Evolutionary conservation across 2,888 invertebrate species (phyloP).

Genomic region (Digitonthophagus gazella): DNA sequence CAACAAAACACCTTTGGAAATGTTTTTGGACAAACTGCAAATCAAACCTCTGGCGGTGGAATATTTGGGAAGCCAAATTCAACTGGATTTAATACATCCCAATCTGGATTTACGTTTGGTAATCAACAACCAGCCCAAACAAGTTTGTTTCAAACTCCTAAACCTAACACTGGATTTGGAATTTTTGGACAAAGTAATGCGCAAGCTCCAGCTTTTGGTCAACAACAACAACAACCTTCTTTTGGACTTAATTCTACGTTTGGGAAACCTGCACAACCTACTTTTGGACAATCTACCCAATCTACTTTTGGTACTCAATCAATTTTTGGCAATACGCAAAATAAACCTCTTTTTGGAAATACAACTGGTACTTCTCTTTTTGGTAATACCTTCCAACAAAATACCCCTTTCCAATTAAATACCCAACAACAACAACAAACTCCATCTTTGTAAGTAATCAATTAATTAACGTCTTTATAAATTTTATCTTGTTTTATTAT

Average conservation of each 20-base stretch:
- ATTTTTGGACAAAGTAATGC: slow-evolving; percentile 32
- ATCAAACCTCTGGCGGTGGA: slow-evolving; percentile 42
- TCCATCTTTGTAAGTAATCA: slow-evolving; percentile 36
- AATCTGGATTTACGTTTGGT: slow-evolving; percentile 49
- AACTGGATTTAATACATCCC: slow-evolving; percentile 48
- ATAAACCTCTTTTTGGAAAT: slow-evolving; percentile 52
- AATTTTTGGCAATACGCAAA: slow-evolving; percentile 36
- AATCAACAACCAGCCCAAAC: slow-evolving; percentile 33
- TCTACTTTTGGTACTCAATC: slow-evolving; percentile 31
- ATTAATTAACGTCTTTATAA: neutral
- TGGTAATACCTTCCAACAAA: slow-evolving; percentile 30
- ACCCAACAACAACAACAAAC: slow-evolving; percentile 36
- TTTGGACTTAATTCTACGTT: slow-evolving; percentile 35
- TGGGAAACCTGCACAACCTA: slow-evolving; percentile 39
- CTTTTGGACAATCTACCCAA: slow-evolving; percentile 36
- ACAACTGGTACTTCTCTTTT: slow-evolving; percentile 36
- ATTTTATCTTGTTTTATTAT: neutral
- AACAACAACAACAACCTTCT: slow-evolving; percentile 44
- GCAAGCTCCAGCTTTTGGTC: slow-evolving; percentile 43
- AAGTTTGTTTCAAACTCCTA: slow-evolving; percentile 24
- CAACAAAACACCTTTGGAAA: slow-evolving; percentile 40
- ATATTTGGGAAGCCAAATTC: slow-evolving; percentile 53
- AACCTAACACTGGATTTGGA: slow-evolving; percentile 28
- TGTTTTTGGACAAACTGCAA: slow-evolving; percentile 41
- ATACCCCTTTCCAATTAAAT: slow-evolving; percentile 28